Conservation (phyloP, 2,113 vertebrate species). For the Ellobius talpinus region DNA sequence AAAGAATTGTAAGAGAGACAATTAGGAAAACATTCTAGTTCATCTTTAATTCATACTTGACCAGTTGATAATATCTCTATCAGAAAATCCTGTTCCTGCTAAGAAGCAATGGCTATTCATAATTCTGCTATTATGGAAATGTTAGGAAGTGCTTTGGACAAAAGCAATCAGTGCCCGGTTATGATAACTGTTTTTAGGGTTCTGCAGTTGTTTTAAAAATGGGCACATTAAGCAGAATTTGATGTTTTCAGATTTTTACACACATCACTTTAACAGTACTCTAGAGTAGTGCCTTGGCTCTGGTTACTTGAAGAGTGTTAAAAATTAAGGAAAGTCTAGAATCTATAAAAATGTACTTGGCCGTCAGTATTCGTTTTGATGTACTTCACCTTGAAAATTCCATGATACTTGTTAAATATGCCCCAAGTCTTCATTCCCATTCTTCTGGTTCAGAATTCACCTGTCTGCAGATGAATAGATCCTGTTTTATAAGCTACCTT, state of each 20-base stretch:
- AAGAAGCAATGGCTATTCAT: background rate
- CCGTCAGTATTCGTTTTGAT: slow-evolving; percentile 23
- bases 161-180: background rate
- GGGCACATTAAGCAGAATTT: background rate
- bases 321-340: background rate
- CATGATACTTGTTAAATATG: background rate
- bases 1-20: background rate
- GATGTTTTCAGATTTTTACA: background rate
- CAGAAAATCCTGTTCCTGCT: background rate
- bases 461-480: background rate
- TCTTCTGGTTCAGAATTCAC: slow-evolving; percentile 9
- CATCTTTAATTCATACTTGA: slow-evolving; percentile 40
- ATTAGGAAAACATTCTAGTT: background rate
- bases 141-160: background rate
- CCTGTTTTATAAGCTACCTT: background rate
- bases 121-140: background rate
- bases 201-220: background rate
- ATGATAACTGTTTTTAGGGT: background rate
- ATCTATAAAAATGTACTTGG: background rate
- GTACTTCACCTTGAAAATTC: background rate
- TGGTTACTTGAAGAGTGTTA: background rate
- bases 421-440: background rate
- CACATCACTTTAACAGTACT: background rate
- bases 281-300: background rate
- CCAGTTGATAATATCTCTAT: slow-evolving; percentile 24